These are phyloP conservation scores for Percina caprodes DNA, from an alignment of 2,113 vertebrate species.

Conservation along the genomic window DNA sequence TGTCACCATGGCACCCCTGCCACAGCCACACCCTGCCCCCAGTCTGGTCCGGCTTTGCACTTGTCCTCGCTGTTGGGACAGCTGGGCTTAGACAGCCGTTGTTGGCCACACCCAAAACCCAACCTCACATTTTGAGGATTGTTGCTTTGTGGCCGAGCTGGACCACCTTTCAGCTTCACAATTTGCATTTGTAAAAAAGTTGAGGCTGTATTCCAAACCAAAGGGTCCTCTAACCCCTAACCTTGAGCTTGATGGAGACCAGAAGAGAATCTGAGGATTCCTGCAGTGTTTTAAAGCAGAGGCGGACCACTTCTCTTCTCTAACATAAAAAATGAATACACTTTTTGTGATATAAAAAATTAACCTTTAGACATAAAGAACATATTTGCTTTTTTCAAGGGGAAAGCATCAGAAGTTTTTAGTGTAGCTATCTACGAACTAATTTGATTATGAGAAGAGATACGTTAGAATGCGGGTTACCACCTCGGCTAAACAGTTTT, in stretches of 20 bases:
- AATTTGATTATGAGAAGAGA: constrained; percentile 10
- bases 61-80: constrained; percentile 74
- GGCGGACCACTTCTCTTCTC: neutral
- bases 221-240: neutral
- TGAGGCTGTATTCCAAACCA: neutral
- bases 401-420: neutral
- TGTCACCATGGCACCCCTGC: constrained; percentile 74
- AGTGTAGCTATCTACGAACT: neutral
- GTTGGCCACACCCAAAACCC: constrained; percentile 69
- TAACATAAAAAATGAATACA: neutral
- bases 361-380: neutral
- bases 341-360: constrained; percentile 1
- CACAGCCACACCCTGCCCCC: constrained; percentile 76
- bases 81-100: constrained; percentile 66
- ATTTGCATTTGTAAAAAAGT: neutral
- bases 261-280: neutral
- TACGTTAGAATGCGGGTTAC: neutral
- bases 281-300: constrained; percentile 2
- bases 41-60: constrained; percentile 71
- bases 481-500: neutral
- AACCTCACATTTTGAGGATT: constrained; percentile 62
- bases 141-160: constrained; percentile 23
- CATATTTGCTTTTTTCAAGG: neutral
- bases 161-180: neutral
- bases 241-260: neutral